phyloP scores from a whole-genome alignment of 2,888 invertebrate species.

The Synanthedon formicaeformis region DNA sequence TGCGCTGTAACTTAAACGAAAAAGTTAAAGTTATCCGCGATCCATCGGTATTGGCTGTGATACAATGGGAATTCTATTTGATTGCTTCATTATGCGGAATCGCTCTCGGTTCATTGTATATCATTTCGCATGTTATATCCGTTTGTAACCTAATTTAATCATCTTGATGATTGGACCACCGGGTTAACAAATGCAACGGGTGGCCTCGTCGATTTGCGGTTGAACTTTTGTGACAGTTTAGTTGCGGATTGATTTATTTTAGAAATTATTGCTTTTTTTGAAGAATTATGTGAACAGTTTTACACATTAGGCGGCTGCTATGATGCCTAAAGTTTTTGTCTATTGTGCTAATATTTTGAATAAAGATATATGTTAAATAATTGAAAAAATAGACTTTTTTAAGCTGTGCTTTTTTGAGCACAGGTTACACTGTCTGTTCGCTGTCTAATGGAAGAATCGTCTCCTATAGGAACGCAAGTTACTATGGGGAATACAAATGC shows the following conservation, averaged over 20 bases:
- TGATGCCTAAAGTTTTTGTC: too few relatives aligned
- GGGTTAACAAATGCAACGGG: constrained; percentile 47
- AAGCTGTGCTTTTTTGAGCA: too few relatives aligned
- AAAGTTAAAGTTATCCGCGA: constrained; percentile 21
- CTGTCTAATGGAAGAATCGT: too few relatives aligned
- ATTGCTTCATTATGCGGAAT: constrained; percentile 67
- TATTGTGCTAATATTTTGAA: too few relatives aligned
- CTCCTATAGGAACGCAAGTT: too few relatives aligned
- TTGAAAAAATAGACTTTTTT: too few relatives aligned
- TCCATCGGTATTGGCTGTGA: constrained; percentile 23
- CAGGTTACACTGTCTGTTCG: too few relatives aligned
- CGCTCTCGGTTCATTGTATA: constrained; percentile 59
- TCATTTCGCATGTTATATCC: constrained; percentile 66
- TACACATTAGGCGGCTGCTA: not conserved
- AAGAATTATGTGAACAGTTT: constrained; percentile 1
- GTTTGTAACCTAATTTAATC: constrained; percentile 67
- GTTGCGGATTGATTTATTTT: constrained; percentile 32
- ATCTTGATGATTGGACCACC: constrained; percentile 69
- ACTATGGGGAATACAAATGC: too few relatives aligned
- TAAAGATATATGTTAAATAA: too few relatives aligned
- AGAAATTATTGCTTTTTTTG: not conserved
- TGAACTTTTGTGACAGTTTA: constrained; percentile 45
- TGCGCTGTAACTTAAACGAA: constrained; percentile 9
- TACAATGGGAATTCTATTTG: constrained; percentile 56
- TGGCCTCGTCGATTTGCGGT: constrained; percentile 44